These are phyloP conservation scores for Raja brachyura DNA, from an alignment of 2,113 vertebrate species.

Conservation along the genomic window DNA sequence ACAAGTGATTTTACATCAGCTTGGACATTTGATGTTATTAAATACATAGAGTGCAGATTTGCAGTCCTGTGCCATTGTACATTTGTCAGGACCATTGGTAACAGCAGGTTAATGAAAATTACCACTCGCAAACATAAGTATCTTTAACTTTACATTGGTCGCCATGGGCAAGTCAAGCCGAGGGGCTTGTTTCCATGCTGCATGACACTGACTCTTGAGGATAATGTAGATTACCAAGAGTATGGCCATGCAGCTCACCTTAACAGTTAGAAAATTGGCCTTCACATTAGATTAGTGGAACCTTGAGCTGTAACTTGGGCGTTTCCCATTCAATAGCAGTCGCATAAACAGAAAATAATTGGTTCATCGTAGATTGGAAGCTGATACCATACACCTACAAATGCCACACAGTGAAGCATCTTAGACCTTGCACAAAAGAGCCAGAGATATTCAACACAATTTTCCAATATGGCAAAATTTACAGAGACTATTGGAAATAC, in stretches of 20 bases:
- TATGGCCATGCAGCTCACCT: background rate
- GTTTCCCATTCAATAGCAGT: background rate
- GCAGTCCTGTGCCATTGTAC: background rate
- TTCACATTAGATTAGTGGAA: background rate
- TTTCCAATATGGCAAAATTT: background rate
- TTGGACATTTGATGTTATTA: background rate
- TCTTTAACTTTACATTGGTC: background rate
- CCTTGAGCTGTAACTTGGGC: background rate
- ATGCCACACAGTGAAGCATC: background rate
- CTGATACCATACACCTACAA: background rate
- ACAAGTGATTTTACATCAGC: background rate
- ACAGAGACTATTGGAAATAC: background rate
- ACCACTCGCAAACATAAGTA: background rate
- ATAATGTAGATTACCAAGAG: background rate
- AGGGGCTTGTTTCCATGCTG: no score
- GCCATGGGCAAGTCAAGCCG: no score
- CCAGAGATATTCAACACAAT: background rate
- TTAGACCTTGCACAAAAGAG: background rate
- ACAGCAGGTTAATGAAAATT: background rate
- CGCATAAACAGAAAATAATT: background rate
- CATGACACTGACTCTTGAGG: background rate
- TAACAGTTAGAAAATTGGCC: background rate
- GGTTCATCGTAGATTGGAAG: background rate
- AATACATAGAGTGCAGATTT: background rate
- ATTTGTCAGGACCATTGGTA: background rate